These are phyloP conservation scores for Artemia sinica DNA, from an alignment of 2,888 invertebrate genomes.

Conservation along the genomic window DNA sequence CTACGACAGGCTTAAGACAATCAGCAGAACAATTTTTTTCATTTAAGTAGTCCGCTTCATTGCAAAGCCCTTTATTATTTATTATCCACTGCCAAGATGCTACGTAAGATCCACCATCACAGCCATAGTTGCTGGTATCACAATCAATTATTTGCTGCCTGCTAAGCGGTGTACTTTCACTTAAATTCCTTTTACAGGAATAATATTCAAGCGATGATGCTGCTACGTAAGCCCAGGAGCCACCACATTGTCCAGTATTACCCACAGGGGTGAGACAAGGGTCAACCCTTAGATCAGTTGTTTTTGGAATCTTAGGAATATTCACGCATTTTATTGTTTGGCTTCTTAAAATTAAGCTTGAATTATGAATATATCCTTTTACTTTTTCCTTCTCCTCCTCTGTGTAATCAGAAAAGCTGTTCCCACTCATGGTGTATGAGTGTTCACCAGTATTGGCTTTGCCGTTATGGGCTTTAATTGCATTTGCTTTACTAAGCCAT, in stretches of 20 bases:
- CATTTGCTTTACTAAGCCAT: neutral
- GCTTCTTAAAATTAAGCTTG: neutral
- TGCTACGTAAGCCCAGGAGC: neutral
- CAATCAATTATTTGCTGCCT: constrained; percentile 16
- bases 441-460: constrained; percentile 1
- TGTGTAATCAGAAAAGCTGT: constrained; percentile 4
- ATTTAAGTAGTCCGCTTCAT: neutral
- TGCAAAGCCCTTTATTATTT: neutral
- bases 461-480: constrained; percentile 15
- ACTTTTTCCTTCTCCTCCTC: neutral
- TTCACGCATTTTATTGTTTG: neutral
- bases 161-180: neutral
- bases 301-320: neutral
- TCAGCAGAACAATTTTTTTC: no score
- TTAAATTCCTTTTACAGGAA: neutral
- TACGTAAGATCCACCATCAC: constrained; percentile 17
- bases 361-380: neutral
- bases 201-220: neutral
- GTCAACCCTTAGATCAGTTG: neutral
- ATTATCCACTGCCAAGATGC: neutral
- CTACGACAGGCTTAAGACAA: no score
- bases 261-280: neutral
- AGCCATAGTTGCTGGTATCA: constrained; percentile 2
- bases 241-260: neutral
- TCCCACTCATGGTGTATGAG: constrained; percentile 10